A percentile compares a stretch with the other conserved stretches of the same genome.
Conservation (phyloP, 1,140 invertebrate genomes). For the Drosophila elegans region DNA sequence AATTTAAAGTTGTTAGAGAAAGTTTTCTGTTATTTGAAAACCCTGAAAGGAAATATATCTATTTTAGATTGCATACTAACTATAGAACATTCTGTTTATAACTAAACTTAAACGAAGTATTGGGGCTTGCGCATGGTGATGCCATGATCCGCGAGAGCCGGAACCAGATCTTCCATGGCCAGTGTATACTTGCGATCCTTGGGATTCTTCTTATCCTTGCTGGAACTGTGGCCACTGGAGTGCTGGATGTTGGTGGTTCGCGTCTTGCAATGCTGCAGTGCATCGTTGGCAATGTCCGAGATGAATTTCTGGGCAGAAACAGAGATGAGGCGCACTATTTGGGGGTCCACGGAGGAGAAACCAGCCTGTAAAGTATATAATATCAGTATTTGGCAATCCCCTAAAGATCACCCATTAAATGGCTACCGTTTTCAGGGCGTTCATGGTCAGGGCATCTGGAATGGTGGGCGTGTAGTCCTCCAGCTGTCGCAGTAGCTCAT, state of each 20-base stretch:
- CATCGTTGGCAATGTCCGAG: slow-evolving; percentile 98
- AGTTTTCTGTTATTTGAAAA: not conserved
- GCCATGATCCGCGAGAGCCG: slow-evolving; percentile 97
- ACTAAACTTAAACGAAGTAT: slow-evolving; percentile 86
- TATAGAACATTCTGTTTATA: not conserved
- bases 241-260: slow-evolving; percentile 90
- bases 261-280: slow-evolving; percentile 97
- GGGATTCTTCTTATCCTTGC: slow-evolving; percentile 76
- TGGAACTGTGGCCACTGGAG: slow-evolving; percentile 78
- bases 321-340: slow-evolving; percentile 94
- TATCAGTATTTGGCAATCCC: not conserved
- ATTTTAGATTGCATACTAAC: too few species aligned
- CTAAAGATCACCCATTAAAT: too few species aligned
- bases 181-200: slow-evolving; percentile 96
- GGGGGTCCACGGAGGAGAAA: slow-evolving; percentile 95
- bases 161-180: slow-evolving; percentile 97
- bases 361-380: slow-evolving; percentile 87
- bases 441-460: slow-evolving; percentile 90
- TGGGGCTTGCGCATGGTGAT: slow-evolving; percentile 97
- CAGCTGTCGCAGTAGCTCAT: slow-evolving; percentile 88
- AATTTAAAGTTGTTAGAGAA: not conserved
- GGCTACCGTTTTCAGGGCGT: slow-evolving; percentile 89
- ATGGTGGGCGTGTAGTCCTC: slow-evolving; percentile 91
- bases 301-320: slow-evolving; percentile 98
- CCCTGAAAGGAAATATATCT: not conserved